Conservation (phyloP, 2,888 invertebrate genomes). For the Callinectes sapidus region DNA sequence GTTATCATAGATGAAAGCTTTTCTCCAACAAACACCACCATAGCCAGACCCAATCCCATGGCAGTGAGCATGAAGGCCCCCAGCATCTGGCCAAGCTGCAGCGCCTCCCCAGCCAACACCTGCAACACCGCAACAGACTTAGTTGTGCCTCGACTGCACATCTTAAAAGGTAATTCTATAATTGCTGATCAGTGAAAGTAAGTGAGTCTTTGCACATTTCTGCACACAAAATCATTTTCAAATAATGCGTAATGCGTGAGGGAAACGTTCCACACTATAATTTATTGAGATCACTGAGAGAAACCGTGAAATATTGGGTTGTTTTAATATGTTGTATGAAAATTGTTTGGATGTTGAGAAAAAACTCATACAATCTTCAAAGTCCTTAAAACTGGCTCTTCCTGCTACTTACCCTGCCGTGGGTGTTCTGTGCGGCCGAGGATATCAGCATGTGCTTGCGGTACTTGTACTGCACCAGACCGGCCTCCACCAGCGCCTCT, state of each 20-base stretch:
- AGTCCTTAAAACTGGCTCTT: neutral
- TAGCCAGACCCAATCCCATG: neutral
- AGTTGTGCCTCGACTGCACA: neutral
- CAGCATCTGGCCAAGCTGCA: conserved; percentile 46
- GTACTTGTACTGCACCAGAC: conserved; percentile 46
- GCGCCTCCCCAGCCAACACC: conserved; percentile 36
- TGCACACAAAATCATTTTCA: neutral
- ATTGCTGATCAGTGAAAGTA: neutral
- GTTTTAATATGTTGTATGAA: neutral
- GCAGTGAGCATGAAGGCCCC: conserved; percentile 55
- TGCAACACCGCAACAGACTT: neutral
- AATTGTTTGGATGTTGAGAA: neutral
- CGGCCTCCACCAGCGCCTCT: conserved; percentile 49
- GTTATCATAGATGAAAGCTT: neutral
- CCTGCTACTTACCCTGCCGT: neutral
- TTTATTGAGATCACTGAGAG: neutral
- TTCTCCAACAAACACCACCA: neutral
- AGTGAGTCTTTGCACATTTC: neutral
- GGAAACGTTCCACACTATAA: neutral
- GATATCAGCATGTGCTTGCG: conserved; percentile 50
- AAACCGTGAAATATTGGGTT: neutral
- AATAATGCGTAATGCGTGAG: neutral
- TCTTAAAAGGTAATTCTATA: neutral
- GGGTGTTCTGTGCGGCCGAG: neutral
- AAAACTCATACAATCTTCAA: neutral